Conservation (phyloP, 2,113 vertebrate genomes). For the Mormyrus lacerda region DNA sequence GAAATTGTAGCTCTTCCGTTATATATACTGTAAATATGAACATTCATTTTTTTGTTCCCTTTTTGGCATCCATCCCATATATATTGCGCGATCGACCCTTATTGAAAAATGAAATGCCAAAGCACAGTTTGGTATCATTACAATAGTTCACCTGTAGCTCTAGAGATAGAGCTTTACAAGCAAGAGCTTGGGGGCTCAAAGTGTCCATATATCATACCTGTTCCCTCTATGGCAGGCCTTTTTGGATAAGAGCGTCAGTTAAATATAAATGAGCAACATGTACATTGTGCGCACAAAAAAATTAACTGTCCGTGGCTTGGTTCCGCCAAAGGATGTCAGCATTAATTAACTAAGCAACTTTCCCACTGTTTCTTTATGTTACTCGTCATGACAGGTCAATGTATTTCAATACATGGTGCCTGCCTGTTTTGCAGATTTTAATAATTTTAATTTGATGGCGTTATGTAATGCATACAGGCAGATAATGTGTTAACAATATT, state of each 20-base stretch:
- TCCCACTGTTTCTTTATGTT: not conserved
- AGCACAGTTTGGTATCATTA: not conserved
- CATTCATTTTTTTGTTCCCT: not conserved
- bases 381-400: not conserved
- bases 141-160: not conserved
- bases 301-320: not conserved
- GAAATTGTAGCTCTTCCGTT: not conserved
- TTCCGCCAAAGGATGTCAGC: not conserved
- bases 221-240: no score
- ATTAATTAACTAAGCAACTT: not conserved
- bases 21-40: not conserved
- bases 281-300: no score
- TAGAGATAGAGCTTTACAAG: no score
- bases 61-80: not conserved
- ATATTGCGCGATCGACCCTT: not conserved
- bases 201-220: no score
- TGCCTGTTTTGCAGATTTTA: not conserved
- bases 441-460: not conserved
- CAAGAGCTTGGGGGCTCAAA: no score
- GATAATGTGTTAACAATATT: not conserved
- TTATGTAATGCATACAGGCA: not conserved
- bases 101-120: not conserved
- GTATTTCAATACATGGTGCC: not conserved
- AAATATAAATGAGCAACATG: not conserved
- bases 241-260: no score